Conservation (phyloP, 2,888 invertebrate species). For the Leistus spinibarbis region DNA sequence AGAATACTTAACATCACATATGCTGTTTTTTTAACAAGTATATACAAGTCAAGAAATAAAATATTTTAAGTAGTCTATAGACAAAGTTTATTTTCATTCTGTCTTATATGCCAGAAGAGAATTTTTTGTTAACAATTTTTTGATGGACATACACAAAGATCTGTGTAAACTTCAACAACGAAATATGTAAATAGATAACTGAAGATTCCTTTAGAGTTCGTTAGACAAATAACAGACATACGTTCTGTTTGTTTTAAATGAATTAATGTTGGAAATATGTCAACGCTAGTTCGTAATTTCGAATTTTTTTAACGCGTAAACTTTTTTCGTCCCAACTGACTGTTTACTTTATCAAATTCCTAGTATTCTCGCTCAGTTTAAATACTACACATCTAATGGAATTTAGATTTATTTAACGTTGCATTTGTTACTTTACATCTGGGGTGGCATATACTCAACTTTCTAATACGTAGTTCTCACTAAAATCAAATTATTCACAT, state of each 20-base stretch:
- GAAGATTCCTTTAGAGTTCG: slow-evolving; percentile 13
- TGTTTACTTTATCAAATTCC: neutral
- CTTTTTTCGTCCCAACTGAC: slow-evolving; percentile 9
- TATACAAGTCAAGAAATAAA: slow-evolving; percentile 24
- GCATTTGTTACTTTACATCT: too few relatives aligned
- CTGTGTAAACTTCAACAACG: slow-evolving; percentile 9
- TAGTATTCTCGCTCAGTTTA: neutral
- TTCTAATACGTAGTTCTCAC: too few relatives aligned
- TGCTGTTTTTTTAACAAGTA: slow-evolving; percentile 35
- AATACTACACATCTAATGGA: neutral
- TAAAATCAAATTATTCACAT: too few relatives aligned
- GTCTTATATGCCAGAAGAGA: neutral
- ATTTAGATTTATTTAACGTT: neutral
- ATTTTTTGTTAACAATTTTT: slow-evolving; percentile 30
- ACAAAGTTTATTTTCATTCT: slow-evolving; percentile 27
- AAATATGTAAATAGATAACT: slow-evolving; percentile 23
- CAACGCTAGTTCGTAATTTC: slow-evolving; percentile 26
- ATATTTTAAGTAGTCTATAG: slow-evolving; percentile 36
- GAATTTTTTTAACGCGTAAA: slow-evolving; percentile 23
- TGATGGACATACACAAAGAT: slow-evolving; percentile 29
- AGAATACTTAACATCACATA: slow-evolving; percentile 32
- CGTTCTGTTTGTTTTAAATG: slow-evolving; percentile 32
- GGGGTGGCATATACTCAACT: too few relatives aligned
- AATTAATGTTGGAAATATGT: slow-evolving; percentile 37
- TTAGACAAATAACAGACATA: slow-evolving; percentile 24